Evolutionary conservation across 37 sponge, comb jelly and placozoan genomes (phyloP).

Genomic region (Hormiphora californensis): DNA sequence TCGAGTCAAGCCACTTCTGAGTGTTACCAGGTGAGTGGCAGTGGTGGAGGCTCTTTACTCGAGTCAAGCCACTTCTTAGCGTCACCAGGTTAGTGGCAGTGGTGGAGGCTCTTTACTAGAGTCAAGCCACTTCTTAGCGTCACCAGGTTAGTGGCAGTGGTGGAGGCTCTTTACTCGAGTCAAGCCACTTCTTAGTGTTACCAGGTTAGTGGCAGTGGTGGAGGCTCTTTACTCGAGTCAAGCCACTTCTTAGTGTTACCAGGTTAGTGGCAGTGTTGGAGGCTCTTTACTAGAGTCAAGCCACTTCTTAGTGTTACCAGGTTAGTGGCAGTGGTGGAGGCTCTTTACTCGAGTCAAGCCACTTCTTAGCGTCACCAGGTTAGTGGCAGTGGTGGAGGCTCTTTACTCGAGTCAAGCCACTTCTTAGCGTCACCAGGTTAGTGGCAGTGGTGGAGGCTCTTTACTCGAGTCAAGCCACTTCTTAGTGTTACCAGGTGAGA

Average conservation of each 20-base stretch:
- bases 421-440: conserved; percentile 84
- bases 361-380: conserved; percentile 82
- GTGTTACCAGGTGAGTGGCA: conserved; percentile 78
- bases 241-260: too few species aligned
- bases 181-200: too few species aligned
- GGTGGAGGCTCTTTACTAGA: conserved; percentile 98
- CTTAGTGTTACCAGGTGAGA: too few species aligned
- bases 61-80: conserved; percentile 93
- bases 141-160: conserved; percentile 82
- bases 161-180: too few species aligned
- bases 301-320: conserved; percentile 84
- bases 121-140: conserved; percentile 95
- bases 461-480: too few species aligned
- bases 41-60: conserved; percentile 58
- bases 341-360: conserved; percentile 92
- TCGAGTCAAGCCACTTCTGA: conserved; percentile 94
- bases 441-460: too few species aligned
- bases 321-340: conserved; percentile 83
- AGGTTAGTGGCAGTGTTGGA: conserved; percentile 85
- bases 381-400: conserved; percentile 99
- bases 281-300: conserved; percentile 86
- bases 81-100: conserved; percentile 92
- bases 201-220: too few species aligned
- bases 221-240: too few species aligned
- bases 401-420: conserved; percentile 95